Evolutionary conservation across 1,140 invertebrate species (phyloP).

Genomic region (Rhopalosiphum maidis): DNA sequence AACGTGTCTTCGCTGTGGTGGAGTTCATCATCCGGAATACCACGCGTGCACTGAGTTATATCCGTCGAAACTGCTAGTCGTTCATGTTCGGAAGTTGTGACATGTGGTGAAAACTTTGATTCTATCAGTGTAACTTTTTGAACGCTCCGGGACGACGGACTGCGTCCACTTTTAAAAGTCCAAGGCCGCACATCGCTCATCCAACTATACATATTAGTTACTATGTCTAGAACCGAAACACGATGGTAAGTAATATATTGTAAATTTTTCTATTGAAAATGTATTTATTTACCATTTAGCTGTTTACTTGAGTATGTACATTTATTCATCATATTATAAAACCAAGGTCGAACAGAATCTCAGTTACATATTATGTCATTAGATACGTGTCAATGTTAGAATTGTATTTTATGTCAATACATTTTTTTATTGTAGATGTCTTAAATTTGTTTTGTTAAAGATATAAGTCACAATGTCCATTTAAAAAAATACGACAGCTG

Average conservation of each 20-base stretch:
- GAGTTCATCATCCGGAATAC: background rate
- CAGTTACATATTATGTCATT: no score
- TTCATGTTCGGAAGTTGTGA: background rate
- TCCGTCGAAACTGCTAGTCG: background rate
- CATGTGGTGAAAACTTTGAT: background rate
- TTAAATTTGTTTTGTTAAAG: no score
- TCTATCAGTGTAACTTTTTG: background rate
- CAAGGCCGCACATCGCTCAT: background rate
- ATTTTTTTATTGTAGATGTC: no score
- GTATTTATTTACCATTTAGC: background rate
- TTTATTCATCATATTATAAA: no score
- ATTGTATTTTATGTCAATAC: no score
- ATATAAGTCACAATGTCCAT: no score
- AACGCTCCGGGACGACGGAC: background rate
- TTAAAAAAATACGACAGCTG: no score
- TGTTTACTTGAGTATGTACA: no score
- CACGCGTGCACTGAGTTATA: background rate
- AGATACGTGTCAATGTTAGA: no score
- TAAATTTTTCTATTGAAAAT: background rate
- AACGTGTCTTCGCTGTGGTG: background rate
- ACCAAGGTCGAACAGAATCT: no score
- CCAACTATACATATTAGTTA: background rate
- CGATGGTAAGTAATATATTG: background rate
- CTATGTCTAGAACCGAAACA: background rate
- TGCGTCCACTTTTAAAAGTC: background rate